Evolutionary conservation across 2,888 invertebrate species (phyloP), one percentile per base, ranked within the genome.

Genomic region (Synanthedon formicaeformis): DNA sequence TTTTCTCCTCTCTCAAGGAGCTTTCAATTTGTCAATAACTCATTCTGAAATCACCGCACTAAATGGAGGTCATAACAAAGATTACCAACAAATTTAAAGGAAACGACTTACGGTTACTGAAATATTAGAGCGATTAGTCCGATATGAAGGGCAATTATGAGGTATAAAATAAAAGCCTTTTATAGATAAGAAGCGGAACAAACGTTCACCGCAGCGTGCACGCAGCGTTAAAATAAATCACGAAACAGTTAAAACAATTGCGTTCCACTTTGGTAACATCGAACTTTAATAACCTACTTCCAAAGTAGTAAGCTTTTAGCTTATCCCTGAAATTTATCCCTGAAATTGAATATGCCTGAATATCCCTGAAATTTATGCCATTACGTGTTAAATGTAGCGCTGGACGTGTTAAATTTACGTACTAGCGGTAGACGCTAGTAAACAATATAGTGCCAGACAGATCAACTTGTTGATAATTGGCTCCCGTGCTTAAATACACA

Each of bases 361-460:
- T 45, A 1, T 69, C 65, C 68, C 58, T 55, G 54, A 51, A 53
- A 54, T 53, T 55, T 57, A 53, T 51, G 55, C 54, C 23, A 54
- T 52, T 54, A 53, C 54, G 57, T 45, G 13, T 45, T n/a, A 14
- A 45, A 45, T 14, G 8, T 45, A 45, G 45, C 45, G 14, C n/a
- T 11, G 45, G 11, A 14, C 12, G 13, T 14, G 45, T 45, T 14
- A 45, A 6, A 14, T 10, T 12, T 14, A 14, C 45, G 2, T 10
- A 2, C 45, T 34, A 23, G 10, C 34, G 34, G 8, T 34, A 34
- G 34, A 34, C 34, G 8, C 34, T 34, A 10, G 34, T 10, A 34
- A 34, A 34, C 34, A 34, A 34, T 41, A 41, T 41, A 13, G 11
- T 5, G 8, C 3, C 45, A 45, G 41, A 41, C 12, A 45, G 13